Conservation (phyloP, 2,888 invertebrate genomes). For the Dynastes hyllus region DNA sequence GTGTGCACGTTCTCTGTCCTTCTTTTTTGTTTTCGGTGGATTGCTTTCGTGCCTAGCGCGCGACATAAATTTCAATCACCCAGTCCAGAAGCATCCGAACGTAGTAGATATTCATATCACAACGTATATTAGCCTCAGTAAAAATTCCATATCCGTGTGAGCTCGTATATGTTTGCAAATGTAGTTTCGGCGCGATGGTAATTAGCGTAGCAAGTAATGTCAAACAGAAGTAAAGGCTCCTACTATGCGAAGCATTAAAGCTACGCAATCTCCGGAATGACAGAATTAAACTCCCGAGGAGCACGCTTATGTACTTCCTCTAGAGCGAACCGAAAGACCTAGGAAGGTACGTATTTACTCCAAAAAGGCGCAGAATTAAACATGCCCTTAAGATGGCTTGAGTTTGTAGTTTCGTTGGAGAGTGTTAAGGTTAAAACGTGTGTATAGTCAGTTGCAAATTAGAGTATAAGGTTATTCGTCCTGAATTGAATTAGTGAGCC, state of each 20-base stretch:
- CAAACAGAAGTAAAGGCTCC: not conserved
- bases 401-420: not conserved
- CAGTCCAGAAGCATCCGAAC: no score
- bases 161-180: not conserved
- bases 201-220: not conserved
- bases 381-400: not conserved
- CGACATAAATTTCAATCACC: no score
- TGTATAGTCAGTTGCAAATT: not conserved
- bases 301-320: no score
- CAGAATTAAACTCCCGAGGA: conserved; percentile 1
- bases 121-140: no score
- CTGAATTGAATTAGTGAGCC: no score
- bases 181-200: not conserved
- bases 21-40: no score
- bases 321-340: no score
- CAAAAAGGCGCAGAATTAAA: no score
- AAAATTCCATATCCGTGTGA: not conserved
- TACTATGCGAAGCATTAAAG: not conserved
- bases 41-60: no score
- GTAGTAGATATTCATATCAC: no score
- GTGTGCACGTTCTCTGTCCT: no score
- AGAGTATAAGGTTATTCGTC: not conserved
- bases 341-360: not conserved
- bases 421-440: not conserved
- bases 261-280: conserved; percentile 27